Evolutionary conservation across 2,113 vertebrate genomes (phyloP), one percentile per base, ranked within the genome.

Genomic region (Callithrix jacchus): DNA sequence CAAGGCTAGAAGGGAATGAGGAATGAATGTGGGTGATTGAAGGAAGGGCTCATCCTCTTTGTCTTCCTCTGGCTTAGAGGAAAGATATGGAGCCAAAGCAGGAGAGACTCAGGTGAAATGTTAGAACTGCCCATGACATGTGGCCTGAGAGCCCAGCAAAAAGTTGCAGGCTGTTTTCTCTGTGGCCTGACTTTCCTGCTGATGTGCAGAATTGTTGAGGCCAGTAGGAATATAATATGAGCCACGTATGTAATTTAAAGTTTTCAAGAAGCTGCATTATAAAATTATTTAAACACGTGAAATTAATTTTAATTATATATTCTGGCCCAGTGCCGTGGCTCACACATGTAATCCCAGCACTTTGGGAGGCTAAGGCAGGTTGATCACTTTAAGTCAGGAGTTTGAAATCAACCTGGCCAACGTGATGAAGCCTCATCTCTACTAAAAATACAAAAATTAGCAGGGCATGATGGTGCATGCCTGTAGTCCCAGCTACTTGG

Each of bases 91-190:
- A 27, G 8, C 37, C 3, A 21, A 32, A 90, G 82, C 21, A 25
- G 66, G 76, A 92, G 27, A 27, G 52, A 27, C 52, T 74, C n/a
- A 0, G 42, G 40, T 35, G 25, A 45, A 54, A 32, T n/a, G 6
- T 35, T 45, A 2, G 64, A 45, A 87, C 30, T 4, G 68, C 79
- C 0, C 20, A 5, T 32, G 1, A 35, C 0, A 0, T 11, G 37
- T 56, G 80, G 49, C 56, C 83, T 49, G 52, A 68, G 45, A 40
- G 23, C 21, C 86, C 17, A n/a, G 9, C 12, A 14, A 0, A 27
- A 49, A 76, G 14, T 45, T 10, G 12, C 56, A 20, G n/a, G 1
- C 42, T 40, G 9, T 84, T 81, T 52, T 54, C 80, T 66, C 70
- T 52, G 49, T 37, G 70, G 73, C 47, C 71, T 71, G 14, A 45